phyloP scores from a whole-genome alignment of 64 coral and sea anemone species.

The Platygyra sinensis region DNA sequence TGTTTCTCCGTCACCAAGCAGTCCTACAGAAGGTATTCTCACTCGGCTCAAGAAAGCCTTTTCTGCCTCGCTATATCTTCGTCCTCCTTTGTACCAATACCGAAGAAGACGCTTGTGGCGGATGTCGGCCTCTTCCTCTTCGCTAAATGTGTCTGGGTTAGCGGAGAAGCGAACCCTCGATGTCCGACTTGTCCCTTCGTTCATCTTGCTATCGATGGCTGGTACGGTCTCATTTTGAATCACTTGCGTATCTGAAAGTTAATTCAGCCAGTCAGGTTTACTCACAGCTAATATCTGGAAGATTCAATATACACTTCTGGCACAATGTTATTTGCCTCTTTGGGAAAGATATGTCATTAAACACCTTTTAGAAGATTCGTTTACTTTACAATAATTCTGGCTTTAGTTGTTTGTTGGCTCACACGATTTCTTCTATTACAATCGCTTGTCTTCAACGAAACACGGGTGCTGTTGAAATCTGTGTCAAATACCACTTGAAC shows the following conservation, averaged over 20 bases:
- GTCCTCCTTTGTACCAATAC: conserved; percentile 72
- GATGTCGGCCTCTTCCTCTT: conserved; percentile 51
- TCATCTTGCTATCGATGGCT: conserved; percentile 4
- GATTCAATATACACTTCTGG: neutral
- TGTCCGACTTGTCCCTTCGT: conserved; percentile 34
- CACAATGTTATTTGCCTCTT: neutral
- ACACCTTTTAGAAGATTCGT: neutral
- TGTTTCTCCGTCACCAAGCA: conserved; percentile 34
- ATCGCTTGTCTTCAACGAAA: neutral
- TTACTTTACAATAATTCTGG: neutral
- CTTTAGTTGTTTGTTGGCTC: too few species aligned
- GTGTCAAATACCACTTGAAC: neutral
- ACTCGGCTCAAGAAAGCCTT: conserved; percentile 88
- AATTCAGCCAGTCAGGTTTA: neutral
- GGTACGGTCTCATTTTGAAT: neutral
- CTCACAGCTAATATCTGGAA: neutral
- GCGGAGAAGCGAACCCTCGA: conserved; percentile 58
- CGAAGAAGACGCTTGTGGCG: conserved; percentile 41
- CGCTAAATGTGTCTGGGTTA: conserved; percentile 43
- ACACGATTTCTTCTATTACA: neutral
- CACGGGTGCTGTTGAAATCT: neutral
- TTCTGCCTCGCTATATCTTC: conserved; percentile 89
- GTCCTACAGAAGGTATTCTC: conserved; percentile 52
- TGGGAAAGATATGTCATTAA: neutral
- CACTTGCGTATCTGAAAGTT: neutral